Percentiles rank a stretch among this genome's conserved stretches.
Evolutionary conservation across 2,888 invertebrate species (phyloP).

Genomic region (Clostera curtula): DNA sequence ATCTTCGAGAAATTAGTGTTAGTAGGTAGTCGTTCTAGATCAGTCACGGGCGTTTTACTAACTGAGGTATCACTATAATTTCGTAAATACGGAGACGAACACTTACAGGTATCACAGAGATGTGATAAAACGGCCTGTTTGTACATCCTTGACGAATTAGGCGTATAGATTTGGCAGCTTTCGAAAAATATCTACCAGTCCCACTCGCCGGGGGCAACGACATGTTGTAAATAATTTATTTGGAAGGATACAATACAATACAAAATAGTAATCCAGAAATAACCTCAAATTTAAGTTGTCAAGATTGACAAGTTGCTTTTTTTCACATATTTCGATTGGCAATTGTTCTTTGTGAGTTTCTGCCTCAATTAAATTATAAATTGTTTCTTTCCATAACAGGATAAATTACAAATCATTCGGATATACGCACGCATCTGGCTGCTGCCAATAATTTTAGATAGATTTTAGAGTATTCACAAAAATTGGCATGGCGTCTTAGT

Average conservation of each 20-base stretch:
- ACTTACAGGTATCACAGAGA: conserved; percentile 89
- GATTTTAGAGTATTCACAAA: too few species aligned
- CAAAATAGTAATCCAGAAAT: conserved; percentile 14
- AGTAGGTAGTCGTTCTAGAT: too few species aligned
- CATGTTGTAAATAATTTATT: conserved; percentile 33
- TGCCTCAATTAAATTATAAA: not conserved
- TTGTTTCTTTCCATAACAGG: too few species aligned
- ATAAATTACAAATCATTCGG: too few species aligned
- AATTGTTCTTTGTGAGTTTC: not conserved
- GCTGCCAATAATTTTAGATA: too few species aligned
- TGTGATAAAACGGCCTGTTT: conserved; percentile 95
- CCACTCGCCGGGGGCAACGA: conserved; percentile 82
- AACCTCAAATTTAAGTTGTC: conserved; percentile 9
- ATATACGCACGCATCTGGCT: too few species aligned
- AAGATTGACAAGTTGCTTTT: conserved; percentile 1
- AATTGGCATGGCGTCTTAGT: too few species aligned
- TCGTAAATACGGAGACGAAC: too few species aligned
- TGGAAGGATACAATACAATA: conserved; percentile 1
- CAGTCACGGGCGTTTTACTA: too few species aligned
- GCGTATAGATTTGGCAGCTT: conserved; percentile 82
- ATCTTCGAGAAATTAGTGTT: too few species aligned
- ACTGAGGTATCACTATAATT: too few species aligned
- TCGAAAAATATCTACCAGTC: conserved; percentile 74
- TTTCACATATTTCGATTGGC: conserved; percentile 7
- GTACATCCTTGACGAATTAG: conserved; percentile 90